These are phyloP conservation scores for Isurus oxyrinchus DNA, from an alignment of 2,113 vertebrate species.

Conservation along the genomic window DNA sequence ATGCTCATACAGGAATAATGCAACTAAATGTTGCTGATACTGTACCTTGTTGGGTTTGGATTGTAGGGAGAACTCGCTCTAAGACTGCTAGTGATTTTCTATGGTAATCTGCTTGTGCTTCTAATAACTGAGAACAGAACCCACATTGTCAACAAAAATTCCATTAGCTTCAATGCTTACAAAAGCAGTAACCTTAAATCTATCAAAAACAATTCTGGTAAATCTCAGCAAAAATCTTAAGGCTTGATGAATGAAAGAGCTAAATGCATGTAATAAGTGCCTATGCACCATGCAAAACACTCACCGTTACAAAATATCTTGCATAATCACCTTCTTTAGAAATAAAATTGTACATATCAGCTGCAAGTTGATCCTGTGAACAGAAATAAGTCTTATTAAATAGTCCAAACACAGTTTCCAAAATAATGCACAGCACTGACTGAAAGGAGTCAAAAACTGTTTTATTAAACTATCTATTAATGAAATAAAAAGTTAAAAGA, in stretches of 20 bases:
- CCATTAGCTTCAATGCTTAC: slow-evolving; percentile 53
- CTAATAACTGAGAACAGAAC: slow-evolving; percentile 90
- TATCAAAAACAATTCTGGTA: neutral
- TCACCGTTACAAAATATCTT: slow-evolving; percentile 79
- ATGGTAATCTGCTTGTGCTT: slow-evolving; percentile 99
- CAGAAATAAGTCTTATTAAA: neutral
- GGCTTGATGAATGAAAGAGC: neutral
- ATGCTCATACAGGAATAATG: slow-evolving; percentile 49
- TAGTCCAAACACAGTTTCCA: neutral
- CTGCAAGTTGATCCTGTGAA: slow-evolving; percentile 86
- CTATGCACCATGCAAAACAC: slow-evolving; percentile 42
- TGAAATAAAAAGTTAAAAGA: neutral
- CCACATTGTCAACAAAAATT: slow-evolving; percentile 65
- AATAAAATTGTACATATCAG: slow-evolving; percentile 94
- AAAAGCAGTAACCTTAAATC: slow-evolving; percentile 43
- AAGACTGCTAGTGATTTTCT: slow-evolving; percentile 94
- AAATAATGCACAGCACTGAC: neutral
- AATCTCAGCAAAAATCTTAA: neutral
- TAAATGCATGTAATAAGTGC: neutral
- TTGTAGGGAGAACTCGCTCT: slow-evolving; percentile 88
- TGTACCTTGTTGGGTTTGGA: slow-evolving; percentile 96
- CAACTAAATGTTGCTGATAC: slow-evolving; percentile 45
- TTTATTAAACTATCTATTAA: neutral
- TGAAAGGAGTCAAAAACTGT: neutral
- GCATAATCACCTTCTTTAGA: slow-evolving; percentile 94